Evolutionary conservation across 2,797 vertebrate genomes (phyloP), one percentile per base, ranked within the genome.

Genomic region (Sphaeramia orbicularis): DNA sequence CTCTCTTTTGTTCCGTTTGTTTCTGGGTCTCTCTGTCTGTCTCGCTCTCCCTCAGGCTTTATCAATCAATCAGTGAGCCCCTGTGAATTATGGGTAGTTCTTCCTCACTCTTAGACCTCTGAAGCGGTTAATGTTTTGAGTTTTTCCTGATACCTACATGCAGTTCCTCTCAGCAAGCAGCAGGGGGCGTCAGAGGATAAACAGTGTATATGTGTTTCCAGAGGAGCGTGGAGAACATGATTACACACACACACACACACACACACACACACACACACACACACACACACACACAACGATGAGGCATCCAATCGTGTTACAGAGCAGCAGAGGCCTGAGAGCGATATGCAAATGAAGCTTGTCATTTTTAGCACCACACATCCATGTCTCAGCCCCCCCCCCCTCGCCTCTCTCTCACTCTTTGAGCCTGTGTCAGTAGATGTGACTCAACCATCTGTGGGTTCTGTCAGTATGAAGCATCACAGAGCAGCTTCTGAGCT

Each of bases 321-420:
- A 67, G 73, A 72, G 80, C 64, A 66, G 56, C 66, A 68, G 63
- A 61, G 52, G 73, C 73, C 76, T 72, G 67, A 55, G 44, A 81
- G 81, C 6, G 13, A 80, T 78, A 89, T 85, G 85, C 78, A 88
- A 90, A 89, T 84, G 53, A 85, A 24, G 10, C 50, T 54, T 80
- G 70, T 82, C 77, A 79, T 81, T 86, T 87, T 83, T 74, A 79
- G 66, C 66, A 62, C 42, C 54, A 65, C 40, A 19, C 21, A 56
- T 27, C 6, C 24, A 27, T 27, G 4, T 27, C 24, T 27, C 24
- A 2, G 24, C 30, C 41, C 57, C 15, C 66, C 15, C 32, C 19
- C 48, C 44, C 49, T 54, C 44, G 9, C 41, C 41, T 24, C 41
- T 68, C 57, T 19, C 35, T 12, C 59, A 53, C 65, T 54, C 14